Evolutionary conservation across 2,888 invertebrate genomes (phyloP).

Genomic region (Brachypalpus laphriformis): DNA sequence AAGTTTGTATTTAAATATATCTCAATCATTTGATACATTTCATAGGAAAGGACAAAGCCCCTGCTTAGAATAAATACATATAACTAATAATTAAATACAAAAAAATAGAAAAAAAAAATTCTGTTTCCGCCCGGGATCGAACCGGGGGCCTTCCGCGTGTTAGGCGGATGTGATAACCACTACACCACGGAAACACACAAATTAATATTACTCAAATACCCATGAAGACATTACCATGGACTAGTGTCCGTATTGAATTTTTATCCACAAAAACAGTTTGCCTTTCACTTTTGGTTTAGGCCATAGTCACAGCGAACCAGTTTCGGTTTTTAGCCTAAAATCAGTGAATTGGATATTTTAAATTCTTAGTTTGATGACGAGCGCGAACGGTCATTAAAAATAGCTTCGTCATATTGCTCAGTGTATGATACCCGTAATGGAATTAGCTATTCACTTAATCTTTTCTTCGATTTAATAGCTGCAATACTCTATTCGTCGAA

Average conservation of each 20-base stretch:
- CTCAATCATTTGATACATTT: too few relatives aligned
- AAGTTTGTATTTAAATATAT: too few relatives aligned
- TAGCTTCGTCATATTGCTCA: too few relatives aligned
- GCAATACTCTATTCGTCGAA: neutral
- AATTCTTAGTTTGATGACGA: too few relatives aligned
- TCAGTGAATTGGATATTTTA: neutral
- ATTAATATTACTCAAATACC: neutral
- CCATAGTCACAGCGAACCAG: neutral
- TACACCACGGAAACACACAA: constrained; percentile 80
- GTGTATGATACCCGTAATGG: too few relatives aligned
- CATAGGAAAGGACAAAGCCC: too few relatives aligned
- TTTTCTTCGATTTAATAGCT: neutral
- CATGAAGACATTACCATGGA: neutral
- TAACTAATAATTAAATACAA: neutral
- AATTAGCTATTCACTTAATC: neutral
- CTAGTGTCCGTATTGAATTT: too few relatives aligned
- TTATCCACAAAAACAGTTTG: neutral
- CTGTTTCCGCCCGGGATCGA: constrained; percentile 83
- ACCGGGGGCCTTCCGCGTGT: constrained; percentile 84
- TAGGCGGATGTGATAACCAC: constrained; percentile 84
- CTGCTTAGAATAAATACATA: too few relatives aligned
- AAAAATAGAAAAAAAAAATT: constrained; percentile 38
- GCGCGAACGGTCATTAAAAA: too few relatives aligned
- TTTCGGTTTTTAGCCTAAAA: neutral
- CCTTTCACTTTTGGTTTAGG: neutral